These are phyloP conservation scores for Loripinus fragilis DNA, from an alignment of 2,888 invertebrate genomes.

Conservation along the genomic window DNA sequence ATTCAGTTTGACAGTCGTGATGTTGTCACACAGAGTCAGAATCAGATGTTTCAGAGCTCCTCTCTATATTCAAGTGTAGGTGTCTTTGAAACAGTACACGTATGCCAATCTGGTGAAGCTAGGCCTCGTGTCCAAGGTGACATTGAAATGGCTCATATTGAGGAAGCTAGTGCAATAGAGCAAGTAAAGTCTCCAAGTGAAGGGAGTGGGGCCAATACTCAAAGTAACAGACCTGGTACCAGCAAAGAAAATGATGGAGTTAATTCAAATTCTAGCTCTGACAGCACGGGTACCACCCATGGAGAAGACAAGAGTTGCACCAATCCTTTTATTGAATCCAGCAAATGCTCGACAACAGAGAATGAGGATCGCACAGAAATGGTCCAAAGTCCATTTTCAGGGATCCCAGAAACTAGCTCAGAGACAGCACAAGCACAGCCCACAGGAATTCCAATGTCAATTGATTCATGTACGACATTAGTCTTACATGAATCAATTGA, in stretches of 20 bases:
- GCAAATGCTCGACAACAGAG: background rate
- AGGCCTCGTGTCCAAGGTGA: background rate
- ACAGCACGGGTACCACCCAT: background rate
- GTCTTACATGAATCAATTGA: background rate
- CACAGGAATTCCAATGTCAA: too few species aligned
- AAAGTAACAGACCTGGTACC: background rate
- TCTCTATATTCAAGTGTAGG: background rate
- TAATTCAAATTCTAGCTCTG: too few species aligned
- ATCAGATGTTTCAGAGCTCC: background rate
- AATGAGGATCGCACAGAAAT: background rate
- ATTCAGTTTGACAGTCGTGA: background rate
- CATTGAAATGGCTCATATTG: background rate
- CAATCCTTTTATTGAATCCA: background rate
- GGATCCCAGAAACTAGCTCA: background rate
- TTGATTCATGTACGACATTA: too few species aligned
- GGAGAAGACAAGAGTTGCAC: too few species aligned
- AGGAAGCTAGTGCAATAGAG: background rate
- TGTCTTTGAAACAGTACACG: background rate
- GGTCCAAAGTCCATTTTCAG: background rate
- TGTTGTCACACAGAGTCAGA: conserved; percentile 10
- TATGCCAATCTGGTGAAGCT: background rate
- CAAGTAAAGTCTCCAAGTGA: background rate
- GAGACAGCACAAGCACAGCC: background rate
- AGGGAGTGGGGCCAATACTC: background rate
- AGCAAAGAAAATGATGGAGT: background rate